Conservation (phyloP, 2,797 vertebrate species). For the Pagetopsis macropterus region DNA sequence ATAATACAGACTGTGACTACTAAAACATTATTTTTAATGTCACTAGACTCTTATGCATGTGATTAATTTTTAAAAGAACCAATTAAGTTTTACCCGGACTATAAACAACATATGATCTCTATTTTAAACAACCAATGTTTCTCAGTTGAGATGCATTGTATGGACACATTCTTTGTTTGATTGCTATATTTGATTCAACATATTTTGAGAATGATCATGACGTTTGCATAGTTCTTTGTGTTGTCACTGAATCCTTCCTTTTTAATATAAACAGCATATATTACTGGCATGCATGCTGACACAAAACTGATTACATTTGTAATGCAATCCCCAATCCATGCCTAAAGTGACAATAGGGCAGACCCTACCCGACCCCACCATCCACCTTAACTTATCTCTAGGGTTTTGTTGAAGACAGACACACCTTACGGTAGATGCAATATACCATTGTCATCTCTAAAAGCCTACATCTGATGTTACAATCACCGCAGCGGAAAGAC, state of each 20-base stretch:
- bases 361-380: background rate
- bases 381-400: background rate
- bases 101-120: background rate
- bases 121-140: background rate
- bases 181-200: slow-evolving; percentile 13
- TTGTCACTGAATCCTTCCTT: background rate
- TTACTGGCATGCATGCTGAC: background rate
- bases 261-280: background rate
- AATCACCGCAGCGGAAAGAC: slow-evolving; percentile 21
- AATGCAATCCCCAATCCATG: background rate
- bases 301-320: background rate
- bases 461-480: slow-evolving; percentile 18
- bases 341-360: slow-evolving; percentile 8
- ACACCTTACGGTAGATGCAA: background rate
- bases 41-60: background rate
- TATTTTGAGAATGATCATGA: slow-evolving; percentile 8
- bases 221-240: background rate
- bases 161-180: slow-evolving; percentile 29
- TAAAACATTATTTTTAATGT: background rate
- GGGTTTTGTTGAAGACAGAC: slow-evolving; percentile 14
- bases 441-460: background rate
- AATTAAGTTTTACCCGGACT: background rate
- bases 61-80: background rate
- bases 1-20: background rate
- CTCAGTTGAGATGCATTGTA: slow-evolving; percentile 26